A percentile compares a stretch with the other conserved stretches of the same genome.
phyloP scores from a whole-genome alignment of 2,113 vertebrate genomes.

The Noturus placidus region DNA sequence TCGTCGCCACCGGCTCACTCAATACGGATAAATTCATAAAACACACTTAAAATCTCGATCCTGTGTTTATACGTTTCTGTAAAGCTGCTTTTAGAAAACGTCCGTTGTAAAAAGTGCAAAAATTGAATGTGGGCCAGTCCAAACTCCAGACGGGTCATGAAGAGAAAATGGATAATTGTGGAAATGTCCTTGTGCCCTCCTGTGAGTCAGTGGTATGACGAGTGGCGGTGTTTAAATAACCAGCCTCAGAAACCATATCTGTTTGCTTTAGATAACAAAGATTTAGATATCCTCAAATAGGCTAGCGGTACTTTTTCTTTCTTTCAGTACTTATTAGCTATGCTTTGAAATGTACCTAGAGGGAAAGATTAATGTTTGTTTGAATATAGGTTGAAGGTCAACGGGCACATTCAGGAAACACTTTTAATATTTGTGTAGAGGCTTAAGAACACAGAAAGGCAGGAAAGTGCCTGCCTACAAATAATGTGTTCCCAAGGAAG shows the following conservation, averaged over 20 bases:
- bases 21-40: too few species aligned
- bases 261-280: slow-evolving; percentile 34
- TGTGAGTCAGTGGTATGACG: slow-evolving; percentile 20
- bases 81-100: too few species aligned
- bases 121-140: background rate
- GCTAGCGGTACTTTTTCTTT: background rate
- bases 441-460: background rate
- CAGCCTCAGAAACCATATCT: slow-evolving; percentile 28
- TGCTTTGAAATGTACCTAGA: slow-evolving; percentile 2
- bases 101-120: too few species aligned
- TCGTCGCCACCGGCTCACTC: too few species aligned
- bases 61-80: too few species aligned
- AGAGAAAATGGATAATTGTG: slow-evolving; percentile 1
- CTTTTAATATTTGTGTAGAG: background rate
- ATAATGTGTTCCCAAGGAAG: background rate
- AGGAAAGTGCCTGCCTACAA: background rate
- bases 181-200: slow-evolving; percentile 12
- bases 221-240: slow-evolving; percentile 20
- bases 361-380: slow-evolving; percentile 9
- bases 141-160: background rate
- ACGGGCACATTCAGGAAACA: background rate
- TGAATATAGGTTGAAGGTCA: slow-evolving; percentile 25
- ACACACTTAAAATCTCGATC: too few species aligned
- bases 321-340: slow-evolving; percentile 7
- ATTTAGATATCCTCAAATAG: slow-evolving; percentile 1